These are phyloP conservation scores for Caretta caretta DNA, from an alignment of 2,113 vertebrate species.

Conservation along the genomic window DNA sequence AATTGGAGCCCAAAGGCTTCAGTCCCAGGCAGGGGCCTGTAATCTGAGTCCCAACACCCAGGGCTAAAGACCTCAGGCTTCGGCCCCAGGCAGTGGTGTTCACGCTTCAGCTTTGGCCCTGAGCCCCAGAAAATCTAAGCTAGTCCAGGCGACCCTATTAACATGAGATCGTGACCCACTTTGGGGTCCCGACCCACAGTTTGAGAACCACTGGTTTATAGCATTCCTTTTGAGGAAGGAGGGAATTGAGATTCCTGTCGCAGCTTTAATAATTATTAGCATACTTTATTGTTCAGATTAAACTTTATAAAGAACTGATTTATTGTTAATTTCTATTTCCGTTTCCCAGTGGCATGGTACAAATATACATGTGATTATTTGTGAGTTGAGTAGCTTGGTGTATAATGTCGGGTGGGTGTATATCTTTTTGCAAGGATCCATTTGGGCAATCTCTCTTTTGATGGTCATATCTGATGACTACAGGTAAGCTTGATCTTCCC, in stretches of 20 bases:
- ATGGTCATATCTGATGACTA: not conserved
- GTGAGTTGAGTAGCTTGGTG: not conserved
- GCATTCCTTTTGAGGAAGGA: not conserved
- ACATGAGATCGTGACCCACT: too few relatives aligned
- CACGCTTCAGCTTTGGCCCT: too few relatives aligned
- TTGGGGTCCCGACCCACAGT: too few relatives aligned
- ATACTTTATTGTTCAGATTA: slow-evolving; percentile 30
- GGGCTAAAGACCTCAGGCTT: too few relatives aligned
- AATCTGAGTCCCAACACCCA: too few relatives aligned
- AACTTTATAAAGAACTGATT: slow-evolving; percentile 45
- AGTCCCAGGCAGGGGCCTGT: too few relatives aligned
- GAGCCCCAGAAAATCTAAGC: too few relatives aligned
- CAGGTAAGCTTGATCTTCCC: not conserved
- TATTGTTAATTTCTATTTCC: not conserved
- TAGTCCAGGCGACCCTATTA: too few relatives aligned
- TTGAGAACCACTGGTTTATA: not conserved
- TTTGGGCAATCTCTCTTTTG: not conserved
- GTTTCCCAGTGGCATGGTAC: not conserved
- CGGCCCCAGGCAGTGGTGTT: too few relatives aligned
- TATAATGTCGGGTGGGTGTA: not conserved
- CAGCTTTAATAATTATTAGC: slow-evolving; percentile 63
- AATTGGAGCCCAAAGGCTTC: too few relatives aligned
- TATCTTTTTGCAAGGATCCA: not conserved
- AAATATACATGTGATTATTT: not conserved
- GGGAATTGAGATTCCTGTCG: not conserved